Evolutionary conservation across 2,797 vertebrate genomes (phyloP).

Genomic region (Gallinago stenura): DNA sequence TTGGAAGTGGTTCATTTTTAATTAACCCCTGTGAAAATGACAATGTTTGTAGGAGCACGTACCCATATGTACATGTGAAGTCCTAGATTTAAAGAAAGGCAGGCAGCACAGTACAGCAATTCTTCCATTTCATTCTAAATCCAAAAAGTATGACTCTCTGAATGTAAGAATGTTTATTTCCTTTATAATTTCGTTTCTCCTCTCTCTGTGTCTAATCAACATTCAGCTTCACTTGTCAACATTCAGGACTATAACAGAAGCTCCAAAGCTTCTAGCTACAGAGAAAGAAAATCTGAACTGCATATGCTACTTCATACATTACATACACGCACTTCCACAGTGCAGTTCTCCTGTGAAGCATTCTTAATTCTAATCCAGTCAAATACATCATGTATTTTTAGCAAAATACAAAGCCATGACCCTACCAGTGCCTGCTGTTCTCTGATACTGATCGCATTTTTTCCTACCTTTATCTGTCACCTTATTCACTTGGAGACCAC

Average conservation of each 20-base stretch:
- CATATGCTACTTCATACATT: background rate
- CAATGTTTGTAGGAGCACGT: background rate
- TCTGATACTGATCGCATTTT: rapidly evolving
- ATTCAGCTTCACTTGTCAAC: background rate
- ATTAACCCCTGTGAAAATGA: background rate
- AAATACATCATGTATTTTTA: background rate
- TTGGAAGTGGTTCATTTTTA: background rate
- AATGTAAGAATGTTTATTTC: background rate
- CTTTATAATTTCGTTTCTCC: background rate
- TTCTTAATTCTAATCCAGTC: background rate
- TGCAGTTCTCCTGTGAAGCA: background rate
- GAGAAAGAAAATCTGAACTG: background rate
- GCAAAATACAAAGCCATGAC: background rate
- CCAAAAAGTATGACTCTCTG: background rate
- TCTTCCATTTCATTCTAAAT: constrained; percentile 3
- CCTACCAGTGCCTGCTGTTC: background rate
- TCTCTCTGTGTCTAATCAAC: background rate
- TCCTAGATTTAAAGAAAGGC: background rate
- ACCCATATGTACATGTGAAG: background rate
- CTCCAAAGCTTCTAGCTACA: background rate
- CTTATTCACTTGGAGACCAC: background rate
- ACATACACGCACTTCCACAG: background rate
- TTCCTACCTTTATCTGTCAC: background rate
- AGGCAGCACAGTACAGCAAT: background rate
- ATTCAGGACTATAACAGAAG: background rate